Evolutionary conservation across 1,140 invertebrate genomes (phyloP).

Genomic region (Phocides pigmalion): DNA sequence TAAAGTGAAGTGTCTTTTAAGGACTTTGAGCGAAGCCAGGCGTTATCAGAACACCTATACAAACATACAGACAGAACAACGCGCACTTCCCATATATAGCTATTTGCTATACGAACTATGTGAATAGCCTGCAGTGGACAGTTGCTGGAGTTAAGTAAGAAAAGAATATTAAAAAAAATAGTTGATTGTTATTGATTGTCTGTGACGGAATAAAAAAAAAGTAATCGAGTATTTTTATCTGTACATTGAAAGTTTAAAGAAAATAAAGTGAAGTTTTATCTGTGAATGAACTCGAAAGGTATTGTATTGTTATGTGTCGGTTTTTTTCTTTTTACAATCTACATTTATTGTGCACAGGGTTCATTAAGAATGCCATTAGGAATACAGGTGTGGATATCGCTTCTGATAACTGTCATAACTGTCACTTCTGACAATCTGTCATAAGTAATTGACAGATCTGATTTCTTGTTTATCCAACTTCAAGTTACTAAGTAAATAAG

Average conservation of each 20-base stretch:
- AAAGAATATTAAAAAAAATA: constrained; percentile 17
- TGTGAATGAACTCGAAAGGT: constrained; percentile 12
- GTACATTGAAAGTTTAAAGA: constrained; percentile 9
- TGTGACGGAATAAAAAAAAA: constrained; percentile 20
- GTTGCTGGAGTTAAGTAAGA: constrained; percentile 34
- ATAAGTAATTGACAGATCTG: no score
- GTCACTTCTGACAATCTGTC: no score
- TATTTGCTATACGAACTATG: constrained; percentile 36
- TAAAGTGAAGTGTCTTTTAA: constrained; percentile 78
- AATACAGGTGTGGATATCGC: constrained; percentile 6
- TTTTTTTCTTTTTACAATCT: not conserved
- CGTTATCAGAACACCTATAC: constrained; percentile 61
- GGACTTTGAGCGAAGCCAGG: constrained; percentile 75
- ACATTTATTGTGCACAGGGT: not conserved
- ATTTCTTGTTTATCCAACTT: no score
- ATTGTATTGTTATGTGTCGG: constrained; percentile 1
- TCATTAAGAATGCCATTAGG: not conserved
- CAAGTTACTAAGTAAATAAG: no score
- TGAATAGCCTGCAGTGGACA: constrained; percentile 23
- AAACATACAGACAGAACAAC: constrained; percentile 55
- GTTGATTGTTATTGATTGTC: constrained; percentile 5
- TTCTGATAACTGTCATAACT: not conserved
- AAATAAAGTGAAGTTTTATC: constrained; percentile 21
- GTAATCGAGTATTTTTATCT: constrained; percentile 29
- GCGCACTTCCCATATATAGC: constrained; percentile 52